phyloP scores from a whole-genome alignment of 2,797 vertebrate genomes.

The Iguana delicatissima region DNA sequence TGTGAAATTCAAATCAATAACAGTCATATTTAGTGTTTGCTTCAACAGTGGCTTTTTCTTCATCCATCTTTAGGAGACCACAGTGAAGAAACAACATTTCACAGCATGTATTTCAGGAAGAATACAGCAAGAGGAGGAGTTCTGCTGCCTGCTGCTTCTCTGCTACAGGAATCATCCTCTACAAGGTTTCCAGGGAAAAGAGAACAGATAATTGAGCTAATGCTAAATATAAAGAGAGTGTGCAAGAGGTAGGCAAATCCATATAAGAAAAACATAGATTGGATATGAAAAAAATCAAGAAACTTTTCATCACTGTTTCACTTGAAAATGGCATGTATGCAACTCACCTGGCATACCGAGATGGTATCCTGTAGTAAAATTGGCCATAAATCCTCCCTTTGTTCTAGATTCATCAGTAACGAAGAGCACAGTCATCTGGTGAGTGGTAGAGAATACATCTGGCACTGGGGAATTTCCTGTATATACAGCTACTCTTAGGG shows the following conservation, averaged over 20 bases:
- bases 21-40: neutral
- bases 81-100: neutral
- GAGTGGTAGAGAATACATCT: constrained; percentile 89
- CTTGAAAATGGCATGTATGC: too few species aligned
- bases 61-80: neutral
- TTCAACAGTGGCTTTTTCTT: neutral
- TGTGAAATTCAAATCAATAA: neutral
- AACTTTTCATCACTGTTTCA: neutral
- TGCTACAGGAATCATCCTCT: neutral
- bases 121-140: neutral
- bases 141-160: neutral
- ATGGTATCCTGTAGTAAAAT: constrained; percentile 88
- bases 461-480: constrained; percentile 74
- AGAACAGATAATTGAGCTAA: neutral
- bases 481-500: constrained; percentile 73
- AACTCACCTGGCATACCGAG: constrained; percentile 86
- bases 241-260: neutral
- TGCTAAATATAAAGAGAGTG: neutral
- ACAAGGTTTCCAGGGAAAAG: neutral
- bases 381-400: constrained; percentile 87
- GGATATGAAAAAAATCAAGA: neutral
- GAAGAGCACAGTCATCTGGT: constrained; percentile 87
- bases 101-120: neutral
- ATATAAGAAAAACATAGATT: neutral
- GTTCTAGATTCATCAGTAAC: constrained; percentile 59